Percentiles rank a stretch among this genome's conserved stretches.
Conservation (phyloP, 2,113 vertebrate species). For the Elachura formosa region DNA sequence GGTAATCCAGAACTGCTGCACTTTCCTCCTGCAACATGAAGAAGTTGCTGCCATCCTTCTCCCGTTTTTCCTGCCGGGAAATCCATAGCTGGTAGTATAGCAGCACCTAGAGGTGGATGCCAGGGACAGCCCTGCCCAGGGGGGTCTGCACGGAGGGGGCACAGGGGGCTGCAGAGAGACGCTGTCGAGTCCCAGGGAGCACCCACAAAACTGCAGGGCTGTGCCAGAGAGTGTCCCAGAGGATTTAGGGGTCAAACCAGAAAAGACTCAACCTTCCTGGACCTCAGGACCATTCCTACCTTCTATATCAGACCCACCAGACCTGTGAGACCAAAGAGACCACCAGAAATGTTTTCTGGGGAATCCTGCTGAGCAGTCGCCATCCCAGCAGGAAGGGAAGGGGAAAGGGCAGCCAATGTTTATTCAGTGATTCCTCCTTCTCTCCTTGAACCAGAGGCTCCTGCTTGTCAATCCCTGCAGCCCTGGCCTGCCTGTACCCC, state of each 20-base stretch:
- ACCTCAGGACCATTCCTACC: accelerated
- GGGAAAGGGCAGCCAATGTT: neutral
- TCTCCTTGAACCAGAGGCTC: neutral
- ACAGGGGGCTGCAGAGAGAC: too few relatives aligned
- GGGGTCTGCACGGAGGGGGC: neutral
- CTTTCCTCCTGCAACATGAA: neutral
- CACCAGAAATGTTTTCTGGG: neutral
- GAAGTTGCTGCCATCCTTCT: neutral
- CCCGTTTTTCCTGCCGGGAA: neutral
- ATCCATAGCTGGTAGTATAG: constrained; percentile 34
- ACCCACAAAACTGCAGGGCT: neutral
- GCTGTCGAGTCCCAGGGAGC: neutral
- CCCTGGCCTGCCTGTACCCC: neutral
- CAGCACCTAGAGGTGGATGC: constrained; percentile 54
- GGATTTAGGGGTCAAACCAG: neutral
- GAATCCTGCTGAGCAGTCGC: accelerated
- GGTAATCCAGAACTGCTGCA: neutral
- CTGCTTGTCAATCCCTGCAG: neutral
- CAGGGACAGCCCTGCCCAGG: neutral
- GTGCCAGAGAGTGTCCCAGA: too few relatives aligned
- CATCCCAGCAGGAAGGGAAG: neutral
- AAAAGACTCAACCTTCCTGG: neutral
- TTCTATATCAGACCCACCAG: neutral
- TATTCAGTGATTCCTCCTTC: neutral
- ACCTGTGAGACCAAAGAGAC: neutral